These are phyloP conservation scores for Lypha dubia DNA, from an alignment of 2,888 invertebrate species.

Conservation along the genomic window DNA sequence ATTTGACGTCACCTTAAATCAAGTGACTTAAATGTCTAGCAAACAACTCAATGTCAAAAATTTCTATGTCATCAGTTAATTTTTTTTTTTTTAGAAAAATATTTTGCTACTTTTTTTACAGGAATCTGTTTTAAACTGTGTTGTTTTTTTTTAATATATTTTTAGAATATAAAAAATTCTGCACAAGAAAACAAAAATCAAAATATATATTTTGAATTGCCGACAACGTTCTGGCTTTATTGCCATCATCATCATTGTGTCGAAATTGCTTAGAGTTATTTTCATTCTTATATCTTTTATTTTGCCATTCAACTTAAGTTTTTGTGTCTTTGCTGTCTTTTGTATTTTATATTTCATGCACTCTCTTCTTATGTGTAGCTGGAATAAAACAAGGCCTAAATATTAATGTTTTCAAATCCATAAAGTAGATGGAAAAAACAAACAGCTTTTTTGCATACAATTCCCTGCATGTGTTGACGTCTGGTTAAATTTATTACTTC, in stretches of 20 bases:
- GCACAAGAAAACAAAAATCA: neutral
- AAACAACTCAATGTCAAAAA: constrained; percentile 68
- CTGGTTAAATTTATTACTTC: constrained; percentile 72
- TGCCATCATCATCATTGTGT: constrained; percentile 67
- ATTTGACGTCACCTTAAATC: constrained; percentile 5
- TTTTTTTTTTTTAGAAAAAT: neutral
- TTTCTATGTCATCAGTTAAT: constrained; percentile 35
- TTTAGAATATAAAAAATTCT: constrained; percentile 3
- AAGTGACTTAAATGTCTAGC: constrained; percentile 39
- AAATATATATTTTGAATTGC: constrained; percentile 57
- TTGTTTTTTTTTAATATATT: constrained; percentile 25
- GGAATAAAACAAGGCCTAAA: constrained; percentile 67
- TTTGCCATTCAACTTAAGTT: constrained; percentile 38
- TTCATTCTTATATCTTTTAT: neutral
- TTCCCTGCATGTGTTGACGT: constrained; percentile 73
- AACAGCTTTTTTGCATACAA: constrained; percentile 72
- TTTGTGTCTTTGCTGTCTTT: constrained; percentile 49
- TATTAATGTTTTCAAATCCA: constrained; percentile 57
- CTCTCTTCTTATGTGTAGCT: constrained; percentile 28
- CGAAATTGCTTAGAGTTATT: constrained; percentile 55
- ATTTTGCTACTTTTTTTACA: constrained; percentile 25
- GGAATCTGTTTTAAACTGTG: constrained; percentile 47
- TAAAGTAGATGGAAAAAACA: constrained; percentile 15
- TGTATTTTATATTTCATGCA: constrained; percentile 23
- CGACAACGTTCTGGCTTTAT: constrained; percentile 69